phyloP scores from a whole-genome alignment of 2,888 invertebrate genomes.

The Galeruca laticollis region DNA sequence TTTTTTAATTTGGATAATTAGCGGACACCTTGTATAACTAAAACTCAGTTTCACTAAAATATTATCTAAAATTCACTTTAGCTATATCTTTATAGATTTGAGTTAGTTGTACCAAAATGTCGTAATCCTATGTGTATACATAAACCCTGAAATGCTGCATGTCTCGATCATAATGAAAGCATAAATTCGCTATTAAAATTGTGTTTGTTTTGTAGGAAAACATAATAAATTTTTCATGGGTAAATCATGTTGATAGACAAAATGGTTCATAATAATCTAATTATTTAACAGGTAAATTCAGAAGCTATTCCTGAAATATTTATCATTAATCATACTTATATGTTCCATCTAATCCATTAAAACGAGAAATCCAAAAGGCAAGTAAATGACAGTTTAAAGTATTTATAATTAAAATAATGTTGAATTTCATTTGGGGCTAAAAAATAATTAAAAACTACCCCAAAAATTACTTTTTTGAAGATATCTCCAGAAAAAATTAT shows the following conservation, averaged over 20 bases:
- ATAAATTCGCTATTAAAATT: conserved; percentile 34
- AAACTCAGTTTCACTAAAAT: too few relatives aligned
- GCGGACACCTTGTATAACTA: too few relatives aligned
- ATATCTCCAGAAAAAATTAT: too few relatives aligned
- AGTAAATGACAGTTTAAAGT: neutral
- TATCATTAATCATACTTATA: conserved; percentile 47
- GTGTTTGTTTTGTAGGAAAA: conserved; percentile 44
- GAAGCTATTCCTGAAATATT: conserved; percentile 52
- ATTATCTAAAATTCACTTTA: too few relatives aligned
- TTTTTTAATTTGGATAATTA: too few relatives aligned
- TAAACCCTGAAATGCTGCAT: conserved; percentile 7
- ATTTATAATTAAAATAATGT: too few relatives aligned
- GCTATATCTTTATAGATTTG: too few relatives aligned
- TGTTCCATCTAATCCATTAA: conserved; percentile 47
- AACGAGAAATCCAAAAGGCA: conserved; percentile 14
- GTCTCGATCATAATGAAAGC: conserved; percentile 19
- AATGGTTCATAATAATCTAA: conserved; percentile 51
- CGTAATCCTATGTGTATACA: neutral
- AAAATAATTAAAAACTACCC: too few relatives aligned
- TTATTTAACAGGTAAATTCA: conserved; percentile 49
- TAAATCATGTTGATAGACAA: conserved; percentile 46
- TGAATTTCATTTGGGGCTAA: too few relatives aligned
- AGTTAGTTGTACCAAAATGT: neutral
- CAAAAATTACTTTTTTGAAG: too few relatives aligned
- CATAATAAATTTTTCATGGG: conserved; percentile 47